Evolutionary conservation across 1,140 invertebrate species (phyloP), one percentile per base, ranked within the genome.

Genomic region (Drosophila prosaltans): DNA sequence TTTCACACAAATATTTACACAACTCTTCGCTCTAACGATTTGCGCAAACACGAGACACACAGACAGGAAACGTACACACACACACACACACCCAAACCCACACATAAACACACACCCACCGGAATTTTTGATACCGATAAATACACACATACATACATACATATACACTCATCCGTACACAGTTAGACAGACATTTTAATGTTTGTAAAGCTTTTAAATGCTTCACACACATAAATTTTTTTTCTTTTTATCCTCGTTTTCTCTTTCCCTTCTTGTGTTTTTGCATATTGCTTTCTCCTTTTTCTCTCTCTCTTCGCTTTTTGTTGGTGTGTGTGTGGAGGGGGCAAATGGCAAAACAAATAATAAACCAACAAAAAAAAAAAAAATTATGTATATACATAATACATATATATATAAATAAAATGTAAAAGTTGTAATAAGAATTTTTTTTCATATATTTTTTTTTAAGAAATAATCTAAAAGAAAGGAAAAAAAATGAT

Each of bases 1-100:
- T 82, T 86, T 86, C 83, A 86, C 83, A 86, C 83, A 86, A 86
- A 86, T 86, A 86, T 86, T 86, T 86, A 86, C 83, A 86, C 83
- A 86, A 88, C 83, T 86, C 82, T 86, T 86, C 82, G 82, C 82
- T 86, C 82, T 86, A 86, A 86, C 82, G 83, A 86, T 86, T 86
- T 86, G 72, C 83, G 83, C 83, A 86, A 88, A 86, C 83, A 86
- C 60, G 78, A 75, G 78, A 80, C 76, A 82, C 64, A 73, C 70
- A 83, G 71, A 74, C 74, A 72, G 41, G 63, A 51, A 36, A 59
- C 43, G 55, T 30, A 59, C 10, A 62, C 28, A 43, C 26, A 73
- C 11, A 64, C 11, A 36, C 45, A 21, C 59, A 63, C 10, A 55
- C 48, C 16, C 16, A 16, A 16, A 36, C 40, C 77, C 59, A 78